Conservation (phyloP, 1,140 invertebrate genomes). For the Sarcophaga bullata region DNA sequence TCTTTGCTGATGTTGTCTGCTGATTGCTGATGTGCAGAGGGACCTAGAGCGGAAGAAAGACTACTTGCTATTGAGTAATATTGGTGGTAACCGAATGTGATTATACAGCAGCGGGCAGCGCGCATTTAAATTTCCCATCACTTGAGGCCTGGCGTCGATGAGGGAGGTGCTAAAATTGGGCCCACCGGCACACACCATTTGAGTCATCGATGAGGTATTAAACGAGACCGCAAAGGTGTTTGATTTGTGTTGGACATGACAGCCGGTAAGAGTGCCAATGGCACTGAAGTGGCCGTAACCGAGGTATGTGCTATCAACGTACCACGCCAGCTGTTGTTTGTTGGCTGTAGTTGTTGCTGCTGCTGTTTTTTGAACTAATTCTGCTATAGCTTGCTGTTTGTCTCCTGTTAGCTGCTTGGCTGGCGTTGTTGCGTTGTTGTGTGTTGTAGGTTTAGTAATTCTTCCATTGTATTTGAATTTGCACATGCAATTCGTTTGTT, state of each 20-base stretch:
- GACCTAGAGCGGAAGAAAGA: constrained; percentile 59
- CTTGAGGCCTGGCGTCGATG: constrained; percentile 59
- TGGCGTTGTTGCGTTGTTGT: no score
- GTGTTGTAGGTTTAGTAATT: constrained; percentile 27
- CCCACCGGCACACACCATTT: constrained; percentile 37
- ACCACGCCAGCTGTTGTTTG: constrained; percentile 47
- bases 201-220: constrained; percentile 42
- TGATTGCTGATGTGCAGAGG: constrained; percentile 52
- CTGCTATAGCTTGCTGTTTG: constrained; percentile 47
- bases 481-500: constrained; percentile 15
- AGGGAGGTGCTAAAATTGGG: neutral
- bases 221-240: constrained; percentile 43
- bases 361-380: constrained; percentile 17
- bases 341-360: constrained; percentile 47
- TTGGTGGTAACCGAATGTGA: constrained; percentile 56
- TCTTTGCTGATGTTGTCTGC: constrained; percentile 50
- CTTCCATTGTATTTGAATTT: constrained; percentile 6
- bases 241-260: constrained; percentile 46
- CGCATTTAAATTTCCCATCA: constrained; percentile 63
- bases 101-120: constrained; percentile 56
- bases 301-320: constrained; percentile 50
- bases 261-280: constrained; percentile 47
- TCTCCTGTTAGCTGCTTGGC: no score
- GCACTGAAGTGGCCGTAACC: constrained; percentile 60
- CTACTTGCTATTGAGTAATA: constrained; percentile 55